Base-by-base conservation (phyloP, 2,888 invertebrate genomes). In the Ptychoptera contaminata region DNA sequence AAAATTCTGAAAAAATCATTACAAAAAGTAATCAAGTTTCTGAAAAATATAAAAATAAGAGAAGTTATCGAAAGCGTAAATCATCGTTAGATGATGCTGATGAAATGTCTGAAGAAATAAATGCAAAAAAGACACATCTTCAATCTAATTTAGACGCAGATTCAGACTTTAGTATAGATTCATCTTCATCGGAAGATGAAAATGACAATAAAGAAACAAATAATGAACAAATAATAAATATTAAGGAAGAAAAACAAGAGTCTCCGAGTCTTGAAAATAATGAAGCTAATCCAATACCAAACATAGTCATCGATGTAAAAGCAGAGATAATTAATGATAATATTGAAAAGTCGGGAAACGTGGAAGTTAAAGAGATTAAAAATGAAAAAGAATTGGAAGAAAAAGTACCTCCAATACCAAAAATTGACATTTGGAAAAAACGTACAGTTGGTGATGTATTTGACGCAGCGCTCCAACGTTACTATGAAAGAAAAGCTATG, bases 341-440 rank as follows among this genome's bases (percentile, higher is more conserved):
- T 36, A 50, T 55, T 5, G 51, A 57, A 16, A 53, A 56, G 15
- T 51, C 52, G 41, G 55, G 58, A 41, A 47, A 47, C 37, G 40
- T 48, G 35, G 51, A 50, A 29, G 53, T 54, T 34, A 49, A 53
- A 14, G 48, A 48, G 32, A 30, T 10, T 7, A 40, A 40, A 8
- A 40, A 16, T 29, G 50, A 48, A 39, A 49, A 47, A 40, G 54
- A 49, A 37, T 47, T 53, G 41, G 54, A 58, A 7, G 45, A 49
- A 41, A 43, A 50, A 16, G 30, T 16, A 29, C 41, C 31, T 29
- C 40, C 35, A 30, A 66, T 67, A 56, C 67, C 69, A 9, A 80
- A 79, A 67, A 65, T 74, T 48, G 76, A 79, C 57, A 79, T 88
- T 55, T 88, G 87, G 85, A 76, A 79, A 55, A 90, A 90, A 57